Evolutionary conservation across 2,888 invertebrate species (phyloP).

Genomic region (Caenorhabditis japonica): DNA sequence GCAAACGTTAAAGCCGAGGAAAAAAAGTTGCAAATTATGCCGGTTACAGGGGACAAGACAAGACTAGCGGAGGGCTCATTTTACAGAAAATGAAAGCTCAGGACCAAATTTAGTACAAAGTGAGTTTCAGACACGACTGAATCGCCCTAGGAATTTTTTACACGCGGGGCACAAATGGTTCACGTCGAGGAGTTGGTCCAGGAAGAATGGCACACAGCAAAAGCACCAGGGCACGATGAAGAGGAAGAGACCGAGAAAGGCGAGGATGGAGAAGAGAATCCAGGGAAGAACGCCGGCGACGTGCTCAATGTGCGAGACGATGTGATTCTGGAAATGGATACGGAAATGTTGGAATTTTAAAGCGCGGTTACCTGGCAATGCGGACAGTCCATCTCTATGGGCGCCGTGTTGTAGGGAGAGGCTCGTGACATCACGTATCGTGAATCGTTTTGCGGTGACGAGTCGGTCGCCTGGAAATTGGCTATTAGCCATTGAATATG

Average conservation of each 20-base stretch:
- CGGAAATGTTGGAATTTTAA: too few species aligned
- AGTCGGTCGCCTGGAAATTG: slow-evolving; percentile 11
- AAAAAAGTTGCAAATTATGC: slow-evolving; percentile 3
- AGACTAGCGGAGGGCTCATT: too few species aligned
- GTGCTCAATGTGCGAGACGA: slow-evolving; percentile 70
- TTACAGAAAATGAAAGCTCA: too few species aligned
- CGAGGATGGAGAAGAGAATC: slow-evolving; percentile 58
- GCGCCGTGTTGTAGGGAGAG: slow-evolving; percentile 63
- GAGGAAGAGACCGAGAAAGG: slow-evolving; percentile 73
- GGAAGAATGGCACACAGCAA: slow-evolving; percentile 72
- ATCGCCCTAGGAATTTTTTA: slow-evolving; percentile 72
- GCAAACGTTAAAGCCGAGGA: slow-evolving; percentile 1
- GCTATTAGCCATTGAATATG: too few species aligned
- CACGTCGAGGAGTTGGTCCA: slow-evolving; percentile 72
- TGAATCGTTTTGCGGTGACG: slow-evolving; percentile 28
- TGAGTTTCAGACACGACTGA: slow-evolving; percentile 39
- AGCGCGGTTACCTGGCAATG: slow-evolving; percentile 73
- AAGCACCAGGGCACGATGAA: slow-evolving; percentile 72
- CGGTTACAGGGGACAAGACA: background rate
- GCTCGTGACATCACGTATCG: slow-evolving; percentile 28
- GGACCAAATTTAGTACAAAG: too few species aligned
- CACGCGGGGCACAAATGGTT: slow-evolving; percentile 75
- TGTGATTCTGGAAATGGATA: slow-evolving; percentile 62
- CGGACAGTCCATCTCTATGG: slow-evolving; percentile 75
- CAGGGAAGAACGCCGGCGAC: slow-evolving; percentile 71